phyloP scores from a whole-genome alignment of 1,140 invertebrate species.

The Drosophila novamexicana region DNA sequence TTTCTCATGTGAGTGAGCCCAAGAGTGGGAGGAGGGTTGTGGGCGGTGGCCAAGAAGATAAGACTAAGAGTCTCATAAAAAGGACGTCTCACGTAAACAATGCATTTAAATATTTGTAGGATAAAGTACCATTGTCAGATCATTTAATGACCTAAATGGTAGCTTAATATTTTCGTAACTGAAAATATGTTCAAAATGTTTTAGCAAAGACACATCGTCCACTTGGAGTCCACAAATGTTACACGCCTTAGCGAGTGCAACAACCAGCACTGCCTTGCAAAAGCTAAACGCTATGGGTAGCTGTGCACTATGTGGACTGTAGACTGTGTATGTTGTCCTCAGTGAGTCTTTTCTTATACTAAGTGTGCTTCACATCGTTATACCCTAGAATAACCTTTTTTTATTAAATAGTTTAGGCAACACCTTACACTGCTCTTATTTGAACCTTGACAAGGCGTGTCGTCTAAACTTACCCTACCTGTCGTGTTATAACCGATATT shows the following conservation, averaged over 20 bases:
- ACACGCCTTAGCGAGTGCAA: constrained; percentile 1
- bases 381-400: background rate
- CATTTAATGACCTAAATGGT: constrained; percentile 22
- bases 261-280: background rate
- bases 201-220: background rate
- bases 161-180: background rate
- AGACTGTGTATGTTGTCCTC: background rate
- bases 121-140: constrained; percentile 18
- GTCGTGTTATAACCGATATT: too few species aligned
- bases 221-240: constrained; percentile 4
- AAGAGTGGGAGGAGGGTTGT: constrained; percentile 11
- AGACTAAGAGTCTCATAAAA: constrained; percentile 51
- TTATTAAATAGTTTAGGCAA: too few species aligned
- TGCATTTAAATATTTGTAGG: constrained; percentile 74
- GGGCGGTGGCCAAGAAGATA: constrained; percentile 28
- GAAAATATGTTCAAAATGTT: background rate
- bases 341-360: background rate
- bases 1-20: constrained; percentile 61
- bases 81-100: constrained; percentile 66
- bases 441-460: too few species aligned
- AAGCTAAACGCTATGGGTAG: background rate
- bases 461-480: too few species aligned
- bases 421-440: too few species aligned
- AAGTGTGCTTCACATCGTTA: background rate
- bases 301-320: background rate